phyloP scores from a whole-genome alignment of 2,113 vertebrate species.

The Ploceus nigricollis region DNA sequence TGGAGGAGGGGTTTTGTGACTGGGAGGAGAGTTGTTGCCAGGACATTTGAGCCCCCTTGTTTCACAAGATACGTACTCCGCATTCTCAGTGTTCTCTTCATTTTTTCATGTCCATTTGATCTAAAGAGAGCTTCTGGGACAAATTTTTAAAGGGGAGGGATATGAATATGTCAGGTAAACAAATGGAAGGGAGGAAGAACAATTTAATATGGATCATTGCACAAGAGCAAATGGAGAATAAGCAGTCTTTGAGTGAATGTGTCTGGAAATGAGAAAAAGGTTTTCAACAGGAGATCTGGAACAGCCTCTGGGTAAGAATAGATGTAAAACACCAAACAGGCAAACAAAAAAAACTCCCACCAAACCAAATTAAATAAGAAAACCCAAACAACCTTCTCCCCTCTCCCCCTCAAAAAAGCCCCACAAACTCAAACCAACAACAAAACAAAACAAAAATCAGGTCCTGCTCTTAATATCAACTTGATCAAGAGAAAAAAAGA shows the following conservation, averaged over 20 bases:
- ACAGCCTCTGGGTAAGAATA: not conserved
- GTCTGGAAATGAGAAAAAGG: not conserved
- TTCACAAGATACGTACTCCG: not conserved
- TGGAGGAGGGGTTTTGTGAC: not conserved
- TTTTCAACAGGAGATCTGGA: not conserved
- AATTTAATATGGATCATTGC: not conserved
- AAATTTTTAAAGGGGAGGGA: not conserved
- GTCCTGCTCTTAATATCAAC: not conserved
- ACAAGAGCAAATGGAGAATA: not conserved
- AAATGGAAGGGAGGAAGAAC: not conserved
- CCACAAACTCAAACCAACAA: not conserved
- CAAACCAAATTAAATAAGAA: not conserved
- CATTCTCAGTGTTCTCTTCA: not conserved
- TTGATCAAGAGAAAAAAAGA: not conserved
- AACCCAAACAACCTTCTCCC: not conserved
- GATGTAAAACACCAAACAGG: not conserved
- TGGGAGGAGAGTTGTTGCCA: not conserved
- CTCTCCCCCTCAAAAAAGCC: rapidly evolving
- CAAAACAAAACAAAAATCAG: not conserved
- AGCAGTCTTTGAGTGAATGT: not conserved
- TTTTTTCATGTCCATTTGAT: not conserved
- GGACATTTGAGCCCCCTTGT: not conserved
- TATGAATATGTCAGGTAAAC: not conserved
- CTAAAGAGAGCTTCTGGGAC: not conserved
- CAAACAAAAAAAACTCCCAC: not conserved